Percentiles rank a stretch among this genome's conserved stretches.
These are phyloP conservation scores for Drosophila saltans DNA, from an alignment of 1,140 invertebrate species.

Conservation along the genomic window DNA sequence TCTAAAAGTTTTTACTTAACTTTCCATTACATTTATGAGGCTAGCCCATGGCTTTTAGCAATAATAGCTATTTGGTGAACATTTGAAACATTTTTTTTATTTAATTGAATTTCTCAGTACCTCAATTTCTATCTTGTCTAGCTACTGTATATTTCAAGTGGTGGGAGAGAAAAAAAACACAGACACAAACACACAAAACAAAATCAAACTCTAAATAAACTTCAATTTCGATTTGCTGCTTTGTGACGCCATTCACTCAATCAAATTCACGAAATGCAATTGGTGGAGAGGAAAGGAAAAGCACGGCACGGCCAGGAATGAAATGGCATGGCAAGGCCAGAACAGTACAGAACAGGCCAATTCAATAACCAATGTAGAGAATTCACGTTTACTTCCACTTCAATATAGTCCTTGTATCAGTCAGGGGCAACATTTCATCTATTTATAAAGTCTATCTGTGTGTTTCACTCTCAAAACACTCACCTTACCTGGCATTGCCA, in stretches of 20 bases:
- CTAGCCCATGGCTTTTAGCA: not conserved
- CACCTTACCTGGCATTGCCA: constrained; percentile 48
- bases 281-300: not conserved
- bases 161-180: not conserved
- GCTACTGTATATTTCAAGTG: not conserved
- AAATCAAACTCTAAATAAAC: constrained; percentile 26
- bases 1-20: too few species aligned
- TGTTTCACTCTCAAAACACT: constrained; percentile 57
- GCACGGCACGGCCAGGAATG: too few species aligned
- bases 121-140: not conserved
- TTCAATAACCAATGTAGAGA: constrained; percentile 55
- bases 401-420: constrained; percentile 27
- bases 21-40: not conserved
- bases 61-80: not conserved
- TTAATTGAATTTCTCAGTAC: constrained; percentile 3
- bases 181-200: not conserved
- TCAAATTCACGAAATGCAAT: constrained; percentile 74
- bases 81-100: not conserved
- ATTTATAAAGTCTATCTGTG: constrained; percentile 74
- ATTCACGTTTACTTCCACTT: constrained; percentile 22
- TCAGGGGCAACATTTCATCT: constrained; percentile 69
- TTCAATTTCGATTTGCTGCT: constrained; percentile 58
- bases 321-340: not conserved
- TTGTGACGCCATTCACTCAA: constrained; percentile 67
- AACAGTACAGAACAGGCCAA: constrained; percentile 37